Evolutionary conservation across 2,888 invertebrate species (phyloP).

Genomic region (Hemistola chrysoprasaria): DNA sequence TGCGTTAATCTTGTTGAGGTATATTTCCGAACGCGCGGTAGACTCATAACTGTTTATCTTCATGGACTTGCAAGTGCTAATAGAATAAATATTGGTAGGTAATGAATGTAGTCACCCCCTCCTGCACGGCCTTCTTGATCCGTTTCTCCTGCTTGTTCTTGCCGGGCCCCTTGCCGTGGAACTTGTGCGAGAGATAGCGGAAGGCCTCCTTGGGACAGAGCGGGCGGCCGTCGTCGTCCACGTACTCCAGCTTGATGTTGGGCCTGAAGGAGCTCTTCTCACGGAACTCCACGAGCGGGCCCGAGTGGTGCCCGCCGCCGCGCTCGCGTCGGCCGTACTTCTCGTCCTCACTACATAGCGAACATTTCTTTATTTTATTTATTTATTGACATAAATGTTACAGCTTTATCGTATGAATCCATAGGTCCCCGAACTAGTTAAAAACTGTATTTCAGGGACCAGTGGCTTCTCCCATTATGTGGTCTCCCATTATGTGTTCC

Average conservation of each 20-base stretch:
- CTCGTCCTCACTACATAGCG: constrained; percentile 93
- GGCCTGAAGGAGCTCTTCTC: constrained; percentile 96
- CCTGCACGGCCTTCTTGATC: constrained; percentile 96
- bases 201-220: constrained; percentile 98
- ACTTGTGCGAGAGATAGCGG: constrained; percentile 97
- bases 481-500: no score
- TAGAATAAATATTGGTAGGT: background rate
- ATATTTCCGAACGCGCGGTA: no score
- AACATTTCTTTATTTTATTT: no score
- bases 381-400: no score
- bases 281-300: constrained; percentile 95
- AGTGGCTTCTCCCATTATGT: no score
- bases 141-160: constrained; percentile 99
- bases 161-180: constrained; percentile 99
- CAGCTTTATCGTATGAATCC: no score
- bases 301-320: constrained; percentile 84
- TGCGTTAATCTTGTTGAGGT: no score
- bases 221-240: constrained; percentile 96
- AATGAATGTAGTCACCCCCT: constrained; percentile 84
- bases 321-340: constrained; percentile 86
- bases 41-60: no score
- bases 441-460: no score
- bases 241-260: constrained; percentile 97
- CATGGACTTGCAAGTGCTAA: no score
- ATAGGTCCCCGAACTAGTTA: no score